Evolutionary conservation across 2,113 vertebrate genomes (phyloP).

Genomic region (Oryzias woworae): DNA sequence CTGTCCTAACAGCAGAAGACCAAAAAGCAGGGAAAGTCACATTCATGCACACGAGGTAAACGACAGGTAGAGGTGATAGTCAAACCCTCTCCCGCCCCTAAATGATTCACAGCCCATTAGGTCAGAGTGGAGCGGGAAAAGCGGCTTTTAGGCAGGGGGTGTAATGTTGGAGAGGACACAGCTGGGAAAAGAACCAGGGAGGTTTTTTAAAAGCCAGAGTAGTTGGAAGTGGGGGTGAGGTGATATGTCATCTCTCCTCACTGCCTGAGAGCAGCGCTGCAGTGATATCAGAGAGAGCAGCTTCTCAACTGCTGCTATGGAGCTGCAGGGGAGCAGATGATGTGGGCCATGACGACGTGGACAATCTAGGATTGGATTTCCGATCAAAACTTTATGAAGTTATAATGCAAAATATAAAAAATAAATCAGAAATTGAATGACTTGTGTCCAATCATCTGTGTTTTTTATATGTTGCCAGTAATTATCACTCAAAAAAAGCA

Average conservation of each 20-base stretch:
- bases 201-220: constrained; percentile 61
- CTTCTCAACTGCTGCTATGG: constrained; percentile 28
- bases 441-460: too few species aligned
- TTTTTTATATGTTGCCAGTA: too few species aligned
- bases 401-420: too few species aligned
- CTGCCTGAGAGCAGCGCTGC: constrained; percentile 40
- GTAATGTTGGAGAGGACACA: constrained; percentile 40
- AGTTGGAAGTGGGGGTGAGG: constrained; percentile 45
- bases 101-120: constrained; percentile 57
- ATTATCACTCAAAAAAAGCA: too few species aligned
- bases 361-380: neutral
- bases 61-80: constrained; percentile 14
- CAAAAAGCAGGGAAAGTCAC: neutral
- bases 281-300: constrained; percentile 47
- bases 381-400: too few species aligned
- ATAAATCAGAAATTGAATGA: too few species aligned
- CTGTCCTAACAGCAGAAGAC: too few species aligned
- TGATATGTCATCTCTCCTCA: constrained; percentile 58
- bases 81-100: neutral
- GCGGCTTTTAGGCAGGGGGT: constrained; percentile 37
- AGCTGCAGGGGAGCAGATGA: constrained; percentile 7
- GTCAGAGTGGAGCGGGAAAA: constrained; percentile 43
- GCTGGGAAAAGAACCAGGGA: constrained; percentile 27
- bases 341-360: constrained; percentile 2
- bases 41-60: neutral